Conservation (phyloP, 2,113 vertebrate genomes). For the Pollimyrus isidori region DNA sequence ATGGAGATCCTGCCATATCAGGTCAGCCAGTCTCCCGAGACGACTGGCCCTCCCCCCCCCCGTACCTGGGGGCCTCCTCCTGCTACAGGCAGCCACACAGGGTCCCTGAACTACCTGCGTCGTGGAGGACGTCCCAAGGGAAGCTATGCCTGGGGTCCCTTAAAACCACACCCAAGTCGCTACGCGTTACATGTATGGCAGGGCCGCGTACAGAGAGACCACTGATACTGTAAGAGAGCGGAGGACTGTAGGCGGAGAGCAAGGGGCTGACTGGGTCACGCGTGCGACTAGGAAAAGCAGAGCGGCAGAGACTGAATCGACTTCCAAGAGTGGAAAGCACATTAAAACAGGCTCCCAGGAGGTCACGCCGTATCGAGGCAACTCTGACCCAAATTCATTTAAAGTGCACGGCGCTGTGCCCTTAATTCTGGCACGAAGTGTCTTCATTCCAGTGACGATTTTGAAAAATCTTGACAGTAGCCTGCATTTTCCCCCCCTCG, state of each 20-base stretch:
- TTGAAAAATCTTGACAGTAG: background rate
- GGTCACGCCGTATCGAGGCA: background rate
- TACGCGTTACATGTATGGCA: background rate
- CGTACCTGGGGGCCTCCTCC: background rate
- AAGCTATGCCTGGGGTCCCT: background rate
- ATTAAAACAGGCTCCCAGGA: background rate
- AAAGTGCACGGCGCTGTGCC: background rate
- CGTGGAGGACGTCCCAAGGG: background rate
- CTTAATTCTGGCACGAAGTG: background rate
- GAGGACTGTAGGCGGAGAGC: background rate
- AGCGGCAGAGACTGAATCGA: background rate
- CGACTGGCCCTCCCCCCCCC: background rate
- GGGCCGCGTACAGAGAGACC: background rate
- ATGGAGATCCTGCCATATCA: conserved; percentile 2
- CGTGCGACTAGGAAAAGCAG: background rate
- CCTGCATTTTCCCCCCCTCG: background rate
- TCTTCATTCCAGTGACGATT: background rate
- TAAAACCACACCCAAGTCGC: background rate
- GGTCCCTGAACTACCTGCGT: background rate
- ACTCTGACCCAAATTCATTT: background rate
- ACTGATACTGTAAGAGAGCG: too few relatives aligned
- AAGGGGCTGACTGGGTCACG: background rate
- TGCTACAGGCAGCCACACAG: background rate
- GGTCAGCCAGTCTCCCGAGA: background rate
- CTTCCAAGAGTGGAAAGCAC: background rate